phyloP scores from a whole-genome alignment of 2,797 vertebrate genomes.

The Halcyon badia region DNA sequence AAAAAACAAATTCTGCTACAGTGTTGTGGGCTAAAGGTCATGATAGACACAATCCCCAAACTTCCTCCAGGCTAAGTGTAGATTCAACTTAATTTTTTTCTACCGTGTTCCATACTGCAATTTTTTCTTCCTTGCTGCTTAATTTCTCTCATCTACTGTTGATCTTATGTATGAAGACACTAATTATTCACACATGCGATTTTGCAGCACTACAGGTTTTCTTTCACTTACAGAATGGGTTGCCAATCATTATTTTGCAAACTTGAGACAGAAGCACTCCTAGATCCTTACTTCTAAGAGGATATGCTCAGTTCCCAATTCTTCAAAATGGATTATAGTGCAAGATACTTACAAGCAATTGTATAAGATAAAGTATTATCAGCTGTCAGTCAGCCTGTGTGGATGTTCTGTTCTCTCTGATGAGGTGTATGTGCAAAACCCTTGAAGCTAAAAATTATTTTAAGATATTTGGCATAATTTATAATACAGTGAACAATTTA shows the following conservation, averaged over 20 bases:
- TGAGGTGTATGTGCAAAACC: rapidly evolving
- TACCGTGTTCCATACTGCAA: not conserved
- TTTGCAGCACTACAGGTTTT: not conserved
- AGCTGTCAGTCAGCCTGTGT: not conserved
- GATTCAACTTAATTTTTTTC: not conserved
- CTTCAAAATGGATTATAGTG: not conserved
- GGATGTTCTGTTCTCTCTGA: not conserved
- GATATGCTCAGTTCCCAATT: not conserved
- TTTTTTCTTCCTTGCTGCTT: not conserved
- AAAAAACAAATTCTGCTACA: not conserved
- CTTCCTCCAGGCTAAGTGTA: not conserved
- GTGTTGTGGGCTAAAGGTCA: not conserved
- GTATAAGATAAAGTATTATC: not conserved
- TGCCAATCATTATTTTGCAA: not conserved
- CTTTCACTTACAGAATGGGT: not conserved
- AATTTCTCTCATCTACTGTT: slow-evolving; percentile 17
- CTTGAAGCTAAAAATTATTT: not conserved
- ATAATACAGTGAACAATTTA: not conserved
- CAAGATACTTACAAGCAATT: not conserved
- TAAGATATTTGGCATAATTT: not conserved
- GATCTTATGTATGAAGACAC: not conserved
- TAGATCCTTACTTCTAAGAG: not conserved
- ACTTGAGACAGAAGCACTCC: not conserved
- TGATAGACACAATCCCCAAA: not conserved
- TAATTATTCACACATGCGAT: not conserved